A percentile compares a stretch with the other conserved stretches of the same genome.
Conservation (phyloP, 2,888 invertebrate genomes). For the Drymonia ruficornis region DNA sequence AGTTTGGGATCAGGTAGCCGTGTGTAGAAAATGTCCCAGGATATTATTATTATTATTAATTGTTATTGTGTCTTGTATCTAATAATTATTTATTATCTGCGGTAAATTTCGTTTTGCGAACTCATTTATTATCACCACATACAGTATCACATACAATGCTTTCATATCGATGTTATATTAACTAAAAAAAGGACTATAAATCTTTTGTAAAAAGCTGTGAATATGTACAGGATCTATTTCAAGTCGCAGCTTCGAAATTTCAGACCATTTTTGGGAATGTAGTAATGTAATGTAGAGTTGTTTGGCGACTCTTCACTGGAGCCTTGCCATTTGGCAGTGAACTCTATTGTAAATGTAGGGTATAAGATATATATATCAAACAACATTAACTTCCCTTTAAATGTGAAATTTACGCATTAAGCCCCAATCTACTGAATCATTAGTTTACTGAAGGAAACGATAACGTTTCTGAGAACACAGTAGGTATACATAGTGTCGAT, state of each 20-base stretch:
- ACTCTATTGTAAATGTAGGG: constrained; percentile 31
- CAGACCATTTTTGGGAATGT: constrained; percentile 29
- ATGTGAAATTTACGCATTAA: background rate
- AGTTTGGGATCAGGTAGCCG: too few species aligned
- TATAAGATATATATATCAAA: constrained; percentile 15
- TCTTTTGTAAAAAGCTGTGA: background rate
- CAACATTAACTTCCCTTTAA: constrained; percentile 10
- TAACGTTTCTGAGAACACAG: too few species aligned
- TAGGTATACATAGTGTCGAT: too few species aligned
- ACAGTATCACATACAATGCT: too few species aligned
- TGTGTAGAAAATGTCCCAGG: too few species aligned
- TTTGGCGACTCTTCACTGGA: constrained; percentile 48
- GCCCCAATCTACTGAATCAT: background rate
- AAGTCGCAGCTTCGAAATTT: constrained; percentile 15
- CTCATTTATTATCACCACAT: too few species aligned
- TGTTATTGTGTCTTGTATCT: too few species aligned
- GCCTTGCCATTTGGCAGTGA: constrained; percentile 58
- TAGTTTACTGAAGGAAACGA: too few species aligned
- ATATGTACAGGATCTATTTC: background rate
- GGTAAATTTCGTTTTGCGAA: too few species aligned
- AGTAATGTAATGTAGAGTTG: constrained; percentile 16
- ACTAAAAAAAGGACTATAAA: background rate
- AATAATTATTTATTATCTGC: too few species aligned
- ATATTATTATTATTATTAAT: too few species aligned
- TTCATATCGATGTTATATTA: too few species aligned